Evolutionary conservation across 2,888 invertebrate species (phyloP).

Genomic region (Tineola bisselliella): DNA sequence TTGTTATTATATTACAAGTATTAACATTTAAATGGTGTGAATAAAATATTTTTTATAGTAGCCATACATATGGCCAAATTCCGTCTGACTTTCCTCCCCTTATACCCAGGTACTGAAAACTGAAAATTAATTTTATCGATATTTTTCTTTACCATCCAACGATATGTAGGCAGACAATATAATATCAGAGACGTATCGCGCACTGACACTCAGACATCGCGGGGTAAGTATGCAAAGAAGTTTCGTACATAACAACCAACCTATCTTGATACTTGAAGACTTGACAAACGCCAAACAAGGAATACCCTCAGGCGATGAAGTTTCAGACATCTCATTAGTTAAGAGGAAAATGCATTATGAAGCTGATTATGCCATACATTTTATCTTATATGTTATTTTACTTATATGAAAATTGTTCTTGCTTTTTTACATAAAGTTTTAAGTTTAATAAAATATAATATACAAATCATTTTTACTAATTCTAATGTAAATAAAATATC

Average conservation of each 20-base stretch:
- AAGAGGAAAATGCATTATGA: constrained; percentile 12
- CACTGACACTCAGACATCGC: constrained; percentile 55
- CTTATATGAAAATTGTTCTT: neutral
- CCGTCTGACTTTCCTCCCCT: too few species aligned
- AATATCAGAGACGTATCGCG: constrained; percentile 63
- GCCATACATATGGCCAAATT: too few species aligned
- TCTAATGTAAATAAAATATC: neutral
- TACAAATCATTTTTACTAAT: too few species aligned
- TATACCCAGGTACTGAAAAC: too few species aligned
- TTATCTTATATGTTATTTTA: neutral
- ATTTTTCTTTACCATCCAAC: constrained; percentile 21
- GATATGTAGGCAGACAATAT: constrained; percentile 61
- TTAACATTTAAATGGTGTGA: too few species aligned
- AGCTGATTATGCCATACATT: neutral
- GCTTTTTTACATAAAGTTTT: too few species aligned
- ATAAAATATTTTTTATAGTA: too few species aligned
- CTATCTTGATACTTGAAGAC: constrained; percentile 44
- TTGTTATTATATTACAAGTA: too few species aligned
- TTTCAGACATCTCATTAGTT: constrained; percentile 33
- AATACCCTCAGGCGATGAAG: constrained; percentile 24
- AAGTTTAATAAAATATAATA: too few species aligned
- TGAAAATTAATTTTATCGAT: neutral
- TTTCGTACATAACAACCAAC: constrained; percentile 36
- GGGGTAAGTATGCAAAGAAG: constrained; percentile 67
- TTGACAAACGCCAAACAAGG: constrained; percentile 12